Base-by-base conservation (phyloP, 2,888 invertebrate species). In the Caenorhabditis macrosperma region DNA sequence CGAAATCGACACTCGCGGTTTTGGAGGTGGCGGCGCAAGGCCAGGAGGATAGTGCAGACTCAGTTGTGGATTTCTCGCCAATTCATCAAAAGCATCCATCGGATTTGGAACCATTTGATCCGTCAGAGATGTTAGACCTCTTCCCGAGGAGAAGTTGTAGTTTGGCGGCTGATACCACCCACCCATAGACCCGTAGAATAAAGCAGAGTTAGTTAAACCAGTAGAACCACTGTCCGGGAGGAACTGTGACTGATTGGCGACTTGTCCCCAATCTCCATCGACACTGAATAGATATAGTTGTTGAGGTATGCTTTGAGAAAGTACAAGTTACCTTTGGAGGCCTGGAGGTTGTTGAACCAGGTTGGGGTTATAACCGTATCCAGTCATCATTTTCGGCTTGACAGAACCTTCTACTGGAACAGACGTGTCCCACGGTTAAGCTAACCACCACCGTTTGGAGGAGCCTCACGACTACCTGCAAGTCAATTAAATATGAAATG, bases 391-490 rank as follows among this genome's bases (percentile, higher is more conserved):
- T 12, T 52, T 68, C 24, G 26, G 35, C 38, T n/a, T 17, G 52
- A 46, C 46, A 15, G 9, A 30, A 12, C 46, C 10, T 1, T 7
- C 26, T 24, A n/a, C 66, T 38, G 38, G 59, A 22, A 30, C 41
- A 30, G 30, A 22, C 5, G 55, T 35, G 33, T 44, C 67, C 60
- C 59, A 66, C 61, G 63, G 72, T 72, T 38, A 72, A 72, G 63
- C 72, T 72, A 72, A 72, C 72, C 63, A 63, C 72, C 72, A 72
- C 66, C 59, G 78, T 78, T 78, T 66, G 35, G 61, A 78, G 78
- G 61, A 67, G 78, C 67, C 71, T 46, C 24, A 48, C 60, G 71
- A 71, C 67, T 55, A 60, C 78, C 78, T 78, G 71, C 3, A 75
- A 78, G n/a, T n/a, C n/a, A n/a, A n/a, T n/a, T 30, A 35, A 59